A percentile compares a stretch with the other conserved stretches of the same genome.
Evolutionary conservation across 2,113 vertebrate genomes (phyloP).

Genomic region (Tilapia sparmanii): DNA sequence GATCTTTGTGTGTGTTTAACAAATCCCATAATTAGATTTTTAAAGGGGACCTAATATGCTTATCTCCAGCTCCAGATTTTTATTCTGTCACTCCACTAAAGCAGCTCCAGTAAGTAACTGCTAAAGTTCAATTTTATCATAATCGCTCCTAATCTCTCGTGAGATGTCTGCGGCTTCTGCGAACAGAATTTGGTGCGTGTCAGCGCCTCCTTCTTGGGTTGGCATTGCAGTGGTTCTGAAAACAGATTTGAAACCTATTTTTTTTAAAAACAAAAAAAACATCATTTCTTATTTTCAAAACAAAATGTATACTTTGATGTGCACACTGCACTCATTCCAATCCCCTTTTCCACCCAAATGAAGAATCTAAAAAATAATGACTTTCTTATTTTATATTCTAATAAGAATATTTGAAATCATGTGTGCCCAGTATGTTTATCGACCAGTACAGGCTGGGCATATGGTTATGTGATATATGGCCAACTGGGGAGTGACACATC

Average conservation of each 20-base stretch:
- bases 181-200: background rate
- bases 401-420: background rate
- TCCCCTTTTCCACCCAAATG: background rate
- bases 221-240: background rate
- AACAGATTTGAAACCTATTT: background rate
- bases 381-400: background rate
- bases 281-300: background rate
- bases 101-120: background rate
- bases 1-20: background rate
- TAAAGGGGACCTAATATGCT: background rate
- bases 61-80: background rate
- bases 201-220: background rate
- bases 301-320: background rate
- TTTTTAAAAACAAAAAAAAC: accelerated
- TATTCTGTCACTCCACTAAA: background rate
- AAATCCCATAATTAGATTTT: slow-evolving; percentile 12
- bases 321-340: background rate
- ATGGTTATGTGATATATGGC: background rate
- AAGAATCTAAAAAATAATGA: background rate
- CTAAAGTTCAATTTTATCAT: background rate
- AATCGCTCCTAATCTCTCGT: background rate
- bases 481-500: background rate
- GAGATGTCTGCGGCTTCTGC: background rate
- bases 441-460: background rate
- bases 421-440: background rate